Conservation (phyloP, 2,113 vertebrate genomes). For the Riparia riparia region DNA sequence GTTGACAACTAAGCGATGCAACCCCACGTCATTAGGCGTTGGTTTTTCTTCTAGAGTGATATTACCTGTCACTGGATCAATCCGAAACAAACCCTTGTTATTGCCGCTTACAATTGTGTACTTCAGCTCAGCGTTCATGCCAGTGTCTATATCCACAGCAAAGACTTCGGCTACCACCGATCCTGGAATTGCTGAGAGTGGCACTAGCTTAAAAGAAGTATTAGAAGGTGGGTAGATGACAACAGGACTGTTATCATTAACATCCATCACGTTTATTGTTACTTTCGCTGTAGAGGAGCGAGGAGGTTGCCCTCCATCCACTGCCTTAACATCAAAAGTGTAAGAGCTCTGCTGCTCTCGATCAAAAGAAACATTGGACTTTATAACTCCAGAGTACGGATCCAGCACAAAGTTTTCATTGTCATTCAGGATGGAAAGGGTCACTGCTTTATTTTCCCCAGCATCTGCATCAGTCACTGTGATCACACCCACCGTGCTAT, state of each 20-base stretch:
- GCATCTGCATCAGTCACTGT: slow-evolving; percentile 97
- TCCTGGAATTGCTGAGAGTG: slow-evolving; percentile 95
- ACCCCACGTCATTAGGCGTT: slow-evolving; percentile 85
- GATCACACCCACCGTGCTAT: slow-evolving; percentile 97
- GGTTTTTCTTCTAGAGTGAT: slow-evolving; percentile 98
- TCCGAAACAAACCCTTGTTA: slow-evolving; percentile 93
- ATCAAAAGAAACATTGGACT: slow-evolving; percentile 98
- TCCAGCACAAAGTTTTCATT: slow-evolving; percentile 98
- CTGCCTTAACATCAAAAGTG: slow-evolving; percentile 95
- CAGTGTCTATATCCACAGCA: slow-evolving; percentile 95
- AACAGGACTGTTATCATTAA: slow-evolving; percentile 95
- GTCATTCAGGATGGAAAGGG: slow-evolving; percentile 94
- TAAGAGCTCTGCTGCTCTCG: slow-evolving; percentile 97
- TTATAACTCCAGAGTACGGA: slow-evolving; percentile 95
- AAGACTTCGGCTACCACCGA: slow-evolving; percentile 97
- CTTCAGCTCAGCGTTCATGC: slow-evolving; percentile 97
- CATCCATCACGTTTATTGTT: slow-evolving; percentile 98
- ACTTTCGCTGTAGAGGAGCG: slow-evolving; percentile 97
- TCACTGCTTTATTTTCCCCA: slow-evolving; percentile 94
- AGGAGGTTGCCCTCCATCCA: slow-evolving; percentile 92
- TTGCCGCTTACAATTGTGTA: slow-evolving; percentile 97
- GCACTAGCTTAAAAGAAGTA: slow-evolving; percentile 96
- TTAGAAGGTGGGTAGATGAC: slow-evolving; percentile 97
- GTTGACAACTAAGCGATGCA: slow-evolving; percentile 96
- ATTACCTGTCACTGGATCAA: slow-evolving; percentile 97